These are phyloP conservation scores for Leptestheria dahalacensis DNA, from an alignment of 1,140 invertebrate species.

Conservation along the genomic window DNA sequence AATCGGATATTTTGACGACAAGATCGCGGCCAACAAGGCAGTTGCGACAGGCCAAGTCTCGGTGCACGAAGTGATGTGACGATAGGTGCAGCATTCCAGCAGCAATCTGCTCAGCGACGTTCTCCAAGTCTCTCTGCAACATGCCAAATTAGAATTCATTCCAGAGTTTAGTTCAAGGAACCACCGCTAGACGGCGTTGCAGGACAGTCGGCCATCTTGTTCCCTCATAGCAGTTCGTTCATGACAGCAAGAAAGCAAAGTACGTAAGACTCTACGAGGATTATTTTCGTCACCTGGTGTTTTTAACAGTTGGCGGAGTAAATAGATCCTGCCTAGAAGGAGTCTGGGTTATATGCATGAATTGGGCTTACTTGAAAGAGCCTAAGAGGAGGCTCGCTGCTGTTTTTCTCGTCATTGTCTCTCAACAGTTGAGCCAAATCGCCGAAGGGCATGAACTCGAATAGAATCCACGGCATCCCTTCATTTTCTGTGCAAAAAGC, in stretches of 20 bases:
- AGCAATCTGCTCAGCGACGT: constrained; percentile 60
- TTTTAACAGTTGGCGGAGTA: not conserved
- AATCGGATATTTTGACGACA: constrained; percentile 76
- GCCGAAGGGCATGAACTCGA: constrained; percentile 81
- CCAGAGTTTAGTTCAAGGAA: no score
- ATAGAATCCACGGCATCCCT: constrained; percentile 75
- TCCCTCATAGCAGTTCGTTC: no score
- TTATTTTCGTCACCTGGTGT: no score
- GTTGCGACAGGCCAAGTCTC: constrained; percentile 80
- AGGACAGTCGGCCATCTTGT: no score
- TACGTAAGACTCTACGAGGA: no score
- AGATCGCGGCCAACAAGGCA: constrained; percentile 67
- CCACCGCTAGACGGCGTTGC: no score
- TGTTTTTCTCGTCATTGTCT: no score
- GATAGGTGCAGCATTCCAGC: constrained; percentile 77
- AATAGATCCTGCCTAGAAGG: no score
- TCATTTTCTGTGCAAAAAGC: constrained; percentile 41
- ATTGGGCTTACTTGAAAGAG: not conserved
- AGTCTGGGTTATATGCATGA: no score
- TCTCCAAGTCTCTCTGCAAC: constrained; percentile 35
- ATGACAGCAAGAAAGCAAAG: no score
- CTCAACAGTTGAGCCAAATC: constrained; percentile 70
- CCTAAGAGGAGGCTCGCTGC: not conserved
- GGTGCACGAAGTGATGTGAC: constrained; percentile 73
- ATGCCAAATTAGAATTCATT: not conserved